Evolutionary conservation across 1,140 invertebrate species (phyloP).

Genomic region (Cherax quadricarinatus): DNA sequence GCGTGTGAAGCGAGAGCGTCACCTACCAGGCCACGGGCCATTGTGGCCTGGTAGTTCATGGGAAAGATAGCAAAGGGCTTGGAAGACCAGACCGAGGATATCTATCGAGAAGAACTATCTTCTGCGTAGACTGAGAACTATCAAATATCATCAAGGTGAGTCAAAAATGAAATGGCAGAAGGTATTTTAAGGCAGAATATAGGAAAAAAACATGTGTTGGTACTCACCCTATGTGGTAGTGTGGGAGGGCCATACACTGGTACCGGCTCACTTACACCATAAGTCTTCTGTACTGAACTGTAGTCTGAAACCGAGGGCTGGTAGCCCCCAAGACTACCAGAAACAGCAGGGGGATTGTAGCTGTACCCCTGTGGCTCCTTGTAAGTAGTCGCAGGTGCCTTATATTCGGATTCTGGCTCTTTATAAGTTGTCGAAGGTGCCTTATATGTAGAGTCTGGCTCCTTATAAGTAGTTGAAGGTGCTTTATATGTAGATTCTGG

Average conservation of each 20-base stretch:
- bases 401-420: conserved; percentile 27
- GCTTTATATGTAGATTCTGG: conserved; percentile 32
- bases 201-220: not conserved
- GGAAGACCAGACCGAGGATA: not conserved
- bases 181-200: no score
- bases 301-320: not conserved
- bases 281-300: not conserved
- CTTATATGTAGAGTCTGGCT: conserved; percentile 30
- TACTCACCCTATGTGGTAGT: conserved; percentile 32
- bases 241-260: conserved; percentile 40
- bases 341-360: conserved; percentile 24
- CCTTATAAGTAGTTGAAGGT: conserved; percentile 39
- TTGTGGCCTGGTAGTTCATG: not conserved
- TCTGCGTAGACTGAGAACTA: no score
- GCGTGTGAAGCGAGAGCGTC: no score
- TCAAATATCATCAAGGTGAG: no score
- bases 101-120: not conserved
- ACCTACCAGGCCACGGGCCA: no score
- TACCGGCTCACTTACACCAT: not conserved
- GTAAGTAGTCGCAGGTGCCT: conserved; percentile 31
- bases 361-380: not conserved
- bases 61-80: not conserved
- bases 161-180: not conserved
- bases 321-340: not conserved
- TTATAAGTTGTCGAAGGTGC: conserved; percentile 39